Evolutionary conservation across 2,113 vertebrate genomes (phyloP), one percentile per base, ranked within the genome.

Genomic region (Sigmodon hispidus): DNA sequence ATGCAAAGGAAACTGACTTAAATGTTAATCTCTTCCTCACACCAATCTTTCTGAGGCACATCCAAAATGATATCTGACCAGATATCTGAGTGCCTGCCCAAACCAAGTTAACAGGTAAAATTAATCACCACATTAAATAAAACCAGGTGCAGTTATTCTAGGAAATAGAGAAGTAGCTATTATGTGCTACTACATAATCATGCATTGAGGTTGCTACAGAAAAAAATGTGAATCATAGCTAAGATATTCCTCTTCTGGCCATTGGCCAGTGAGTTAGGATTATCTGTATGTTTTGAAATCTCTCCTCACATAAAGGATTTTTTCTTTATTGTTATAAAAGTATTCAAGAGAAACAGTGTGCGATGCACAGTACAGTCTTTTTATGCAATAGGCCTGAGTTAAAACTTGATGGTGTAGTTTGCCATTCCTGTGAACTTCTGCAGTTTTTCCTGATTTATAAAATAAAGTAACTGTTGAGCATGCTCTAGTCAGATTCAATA

Each of bases 201-300:
- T 75, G 0, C n/a, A 19, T 29, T 69, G 43, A 31, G 80, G 73
- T 84, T 91, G 95, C 69, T 69, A 45, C 55, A 76, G 61, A 92
- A 83, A 94, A 89, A 43, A 34, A 65, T 13, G 59, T 77, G 50
- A 95, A 65, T 90, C 75, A 75, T 17, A 67, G 21, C 13, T 90
- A 88, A 96, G 79, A 31, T 95, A 77, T 79, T 67, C 65, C 59
- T 52, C 16, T 70, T 7, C 34, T 48, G 95, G 12, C 87, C 59
- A 52, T 61, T 80, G 12, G 7, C 91, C 50, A 81, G 15, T 81
- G 50, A n/a, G 31, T 85, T 88, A 52, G 36, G n/a, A 73, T 87
- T 65, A 48, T 75, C 31, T 83, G 31, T 83, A 15, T 94, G 77
- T 88, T 95, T 97, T 89, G 55, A 77, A 29, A 91, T 96, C 21